A percentile compares a stretch with the other conserved stretches of the same genome.
phyloP scores from a whole-genome alignment of 2,888 invertebrate species.

The Meandrusa payeni region DNA sequence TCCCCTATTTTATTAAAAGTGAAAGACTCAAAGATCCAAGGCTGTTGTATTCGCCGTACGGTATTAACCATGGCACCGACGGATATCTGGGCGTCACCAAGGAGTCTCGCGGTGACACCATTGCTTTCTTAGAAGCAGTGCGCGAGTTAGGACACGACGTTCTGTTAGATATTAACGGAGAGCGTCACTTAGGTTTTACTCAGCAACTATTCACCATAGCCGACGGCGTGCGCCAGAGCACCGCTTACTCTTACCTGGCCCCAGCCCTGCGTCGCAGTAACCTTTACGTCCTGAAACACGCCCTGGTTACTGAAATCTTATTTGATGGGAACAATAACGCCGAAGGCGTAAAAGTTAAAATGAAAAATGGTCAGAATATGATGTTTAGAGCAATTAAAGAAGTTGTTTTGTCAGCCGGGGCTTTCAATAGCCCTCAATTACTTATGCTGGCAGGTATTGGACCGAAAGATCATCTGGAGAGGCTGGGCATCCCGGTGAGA shows the following conservation, averaged over 20 bases:
- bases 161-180: slow-evolving; percentile 41
- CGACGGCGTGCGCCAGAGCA: slow-evolving; percentile 40
- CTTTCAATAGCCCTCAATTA: slow-evolving; percentile 43
- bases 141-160: slow-evolving; percentile 42
- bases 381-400: slow-evolving; percentile 37
- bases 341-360: slow-evolving; percentile 35
- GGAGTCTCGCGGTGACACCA: slow-evolving; percentile 24
- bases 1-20: slow-evolving; percentile 36
- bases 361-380: slow-evolving; percentile 25
- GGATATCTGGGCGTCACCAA: slow-evolving; percentile 36
- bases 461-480: slow-evolving; percentile 37
- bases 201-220: slow-evolving; percentile 36
- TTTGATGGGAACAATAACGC: slow-evolving; percentile 42
- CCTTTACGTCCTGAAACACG: slow-evolving; percentile 39
- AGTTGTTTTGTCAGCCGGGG: slow-evolving; percentile 46
- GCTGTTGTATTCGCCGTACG: slow-evolving; percentile 28
- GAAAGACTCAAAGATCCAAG: slow-evolving; percentile 32
- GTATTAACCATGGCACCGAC: slow-evolving; percentile 32
- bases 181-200: slow-evolving; percentile 41
- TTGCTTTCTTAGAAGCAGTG: slow-evolving; percentile 36
- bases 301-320: slow-evolving; percentile 39
- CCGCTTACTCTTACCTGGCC: slow-evolving; percentile 38
- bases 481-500: slow-evolving; percentile 34
- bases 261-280: slow-evolving; percentile 35
- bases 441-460: slow-evolving; percentile 52